A percentile compares a stretch with the other conserved stretches of the same genome.
Evolutionary conservation across 2,888 invertebrate species (phyloP).

Genomic region (Geophilus truncorum): DNA sequence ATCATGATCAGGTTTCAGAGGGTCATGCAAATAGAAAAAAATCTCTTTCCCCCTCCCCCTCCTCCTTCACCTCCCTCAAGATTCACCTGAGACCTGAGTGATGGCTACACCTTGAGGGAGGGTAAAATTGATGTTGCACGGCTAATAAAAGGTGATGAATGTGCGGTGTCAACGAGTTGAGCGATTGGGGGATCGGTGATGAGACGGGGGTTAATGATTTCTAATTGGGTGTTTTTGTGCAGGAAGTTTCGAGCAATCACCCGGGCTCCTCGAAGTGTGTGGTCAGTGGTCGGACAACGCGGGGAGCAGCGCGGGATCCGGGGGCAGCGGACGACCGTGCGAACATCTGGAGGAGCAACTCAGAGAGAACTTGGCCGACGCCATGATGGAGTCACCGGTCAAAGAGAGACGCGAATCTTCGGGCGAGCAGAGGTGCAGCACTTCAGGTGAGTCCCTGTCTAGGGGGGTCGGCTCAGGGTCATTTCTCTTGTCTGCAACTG

Average conservation of each 20-base stretch:
- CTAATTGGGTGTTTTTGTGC: slow-evolving; percentile 36
- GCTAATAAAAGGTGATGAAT: not conserved
- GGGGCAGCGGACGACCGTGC: slow-evolving; percentile 42
- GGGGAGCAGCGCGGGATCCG: slow-evolving; percentile 39
- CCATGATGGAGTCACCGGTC: slow-evolving; percentile 70
- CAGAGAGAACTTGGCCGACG: slow-evolving; percentile 84
- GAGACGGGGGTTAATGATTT: not conserved
- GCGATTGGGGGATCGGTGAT: not conserved
- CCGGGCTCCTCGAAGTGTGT: slow-evolving; percentile 67
- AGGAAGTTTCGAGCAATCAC: slow-evolving; percentile 90
- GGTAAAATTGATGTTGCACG: not conserved
- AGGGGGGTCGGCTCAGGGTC: not conserved
- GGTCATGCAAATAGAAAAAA: slow-evolving; percentile 24
- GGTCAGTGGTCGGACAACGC: slow-evolving; percentile 47
- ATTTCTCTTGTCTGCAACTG: not conserved
- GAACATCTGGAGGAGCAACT: slow-evolving; percentile 64
- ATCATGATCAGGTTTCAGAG: slow-evolving; percentile 30
- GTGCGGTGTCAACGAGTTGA: not conserved
- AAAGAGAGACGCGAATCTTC: slow-evolving; percentile 10
- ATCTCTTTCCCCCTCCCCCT: not conserved
- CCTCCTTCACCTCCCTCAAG: too few relatives aligned
- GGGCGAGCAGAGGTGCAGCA: slow-evolving; percentile 7
- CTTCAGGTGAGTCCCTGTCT: not conserved
- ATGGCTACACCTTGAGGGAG: not conserved
- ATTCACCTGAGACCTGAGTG: too few relatives aligned